Percentiles rank a stretch among this genome's conserved stretches.
phyloP scores from a whole-genome alignment of 2,113 vertebrate genomes.

The Peromyscus californicus region DNA sequence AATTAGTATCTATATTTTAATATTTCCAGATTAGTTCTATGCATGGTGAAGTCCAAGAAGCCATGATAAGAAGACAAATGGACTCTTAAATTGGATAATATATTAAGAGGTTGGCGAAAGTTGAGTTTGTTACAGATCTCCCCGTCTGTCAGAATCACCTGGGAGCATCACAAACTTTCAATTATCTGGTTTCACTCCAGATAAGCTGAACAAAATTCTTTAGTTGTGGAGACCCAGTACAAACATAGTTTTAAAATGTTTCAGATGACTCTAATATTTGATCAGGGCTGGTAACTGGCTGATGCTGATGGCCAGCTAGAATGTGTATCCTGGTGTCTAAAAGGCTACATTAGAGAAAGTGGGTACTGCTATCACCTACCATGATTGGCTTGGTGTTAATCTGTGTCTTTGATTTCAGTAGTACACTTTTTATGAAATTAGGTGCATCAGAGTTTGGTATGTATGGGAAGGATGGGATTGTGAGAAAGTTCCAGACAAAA shows the following conservation, averaged over 20 bases:
- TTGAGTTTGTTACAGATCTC: neutral
- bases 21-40: neutral
- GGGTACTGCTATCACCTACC: neutral
- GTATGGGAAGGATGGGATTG: neutral
- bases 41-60: neutral
- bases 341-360: neutral
- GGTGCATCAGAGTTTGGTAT: neutral
- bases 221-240: neutral
- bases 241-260: neutral
- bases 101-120: neutral
- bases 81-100: neutral
- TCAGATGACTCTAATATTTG: neutral
- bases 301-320: neutral
- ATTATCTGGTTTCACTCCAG: neutral
- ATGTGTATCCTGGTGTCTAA: neutral
- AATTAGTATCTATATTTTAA: neutral
- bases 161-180: neutral
- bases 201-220: neutral
- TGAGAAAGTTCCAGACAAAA: slow-evolving; percentile 4
- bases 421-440: neutral
- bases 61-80: neutral
- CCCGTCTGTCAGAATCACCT: neutral
- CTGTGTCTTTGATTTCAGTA: neutral
- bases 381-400: neutral
- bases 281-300: neutral